A percentile compares a stretch with the other conserved stretches of the same genome.
Conservation (phyloP, 2,113 vertebrate species). For the Paramisgurnus dabryanus region DNA sequence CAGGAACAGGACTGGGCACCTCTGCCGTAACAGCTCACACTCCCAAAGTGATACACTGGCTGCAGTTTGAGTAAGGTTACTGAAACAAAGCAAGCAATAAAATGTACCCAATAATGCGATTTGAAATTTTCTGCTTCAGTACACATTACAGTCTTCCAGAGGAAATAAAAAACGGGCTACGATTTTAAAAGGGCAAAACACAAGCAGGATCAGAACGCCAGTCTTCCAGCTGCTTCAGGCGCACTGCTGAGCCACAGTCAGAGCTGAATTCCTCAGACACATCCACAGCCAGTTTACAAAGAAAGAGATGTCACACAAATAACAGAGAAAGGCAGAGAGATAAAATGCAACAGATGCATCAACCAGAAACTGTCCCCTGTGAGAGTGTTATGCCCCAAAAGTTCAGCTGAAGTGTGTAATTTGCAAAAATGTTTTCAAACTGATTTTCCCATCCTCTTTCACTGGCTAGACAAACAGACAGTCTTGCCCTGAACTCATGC, state of each 20-base stretch:
- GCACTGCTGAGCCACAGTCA: conserved; percentile 25
- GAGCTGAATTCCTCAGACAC: conserved; percentile 15
- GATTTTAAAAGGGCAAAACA: neutral
- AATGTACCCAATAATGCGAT: neutral
- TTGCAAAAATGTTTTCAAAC: too few species aligned
- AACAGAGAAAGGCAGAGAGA: neutral
- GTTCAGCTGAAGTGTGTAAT: too few species aligned
- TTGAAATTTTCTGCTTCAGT: neutral
- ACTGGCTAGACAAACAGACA: too few species aligned
- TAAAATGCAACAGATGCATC: neutral
- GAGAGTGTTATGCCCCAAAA: neutral
- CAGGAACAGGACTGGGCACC: neutral
- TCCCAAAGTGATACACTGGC: neutral
- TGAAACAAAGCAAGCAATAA: neutral
- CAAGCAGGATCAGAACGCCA: neutral
- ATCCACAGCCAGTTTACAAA: neutral
- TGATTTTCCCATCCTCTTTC: too few species aligned
- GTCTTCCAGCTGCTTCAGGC: conserved; percentile 3
- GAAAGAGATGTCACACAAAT: neutral
- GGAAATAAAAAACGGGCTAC: neutral
- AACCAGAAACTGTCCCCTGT: neutral
- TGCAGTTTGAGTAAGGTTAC: neutral
- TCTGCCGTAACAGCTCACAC: neutral
- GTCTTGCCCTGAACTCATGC: too few species aligned
- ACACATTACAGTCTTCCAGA: conserved; percentile 4